Conservation (phyloP, 2,888 invertebrate species). For the Agrilus mali region DNA sequence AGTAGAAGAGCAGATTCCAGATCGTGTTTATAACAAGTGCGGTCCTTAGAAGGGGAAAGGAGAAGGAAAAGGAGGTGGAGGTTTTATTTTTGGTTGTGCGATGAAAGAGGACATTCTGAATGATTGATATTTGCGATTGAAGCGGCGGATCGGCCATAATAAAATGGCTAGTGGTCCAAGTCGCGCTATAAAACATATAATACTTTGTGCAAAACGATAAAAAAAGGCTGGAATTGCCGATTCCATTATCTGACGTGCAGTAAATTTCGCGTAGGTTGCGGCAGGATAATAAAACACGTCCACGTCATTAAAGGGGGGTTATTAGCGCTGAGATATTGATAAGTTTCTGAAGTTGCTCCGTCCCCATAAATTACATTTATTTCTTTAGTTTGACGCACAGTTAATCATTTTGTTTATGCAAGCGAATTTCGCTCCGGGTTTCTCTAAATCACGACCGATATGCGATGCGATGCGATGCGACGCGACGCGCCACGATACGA, state of each 20-base stretch:
- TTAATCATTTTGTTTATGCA: slow-evolving; percentile 36
- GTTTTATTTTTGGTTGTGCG: too few species aligned
- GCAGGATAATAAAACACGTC: slow-evolving; percentile 28
- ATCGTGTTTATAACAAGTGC: too few species aligned
- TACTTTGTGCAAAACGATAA: not conserved
- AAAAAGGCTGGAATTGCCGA: not conserved
- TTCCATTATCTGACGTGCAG: slow-evolving; percentile 7
- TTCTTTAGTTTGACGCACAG: slow-evolving; percentile 35
- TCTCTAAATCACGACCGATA: slow-evolving; percentile 30
- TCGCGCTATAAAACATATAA: too few species aligned
- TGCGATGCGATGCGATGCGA: slow-evolving; percentile 22
- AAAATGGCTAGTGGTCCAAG: too few species aligned
- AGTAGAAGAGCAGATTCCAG: too few species aligned
- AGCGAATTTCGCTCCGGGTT: slow-evolving; percentile 30
- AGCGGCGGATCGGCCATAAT: too few species aligned
- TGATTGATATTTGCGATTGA: too few species aligned
- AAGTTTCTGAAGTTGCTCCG: slow-evolving; percentile 33
- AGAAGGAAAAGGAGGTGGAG: too few species aligned
- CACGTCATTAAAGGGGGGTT: slow-evolving; percentile 33
- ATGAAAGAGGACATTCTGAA: too few species aligned
- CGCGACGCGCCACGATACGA: slow-evolving; percentile 17
- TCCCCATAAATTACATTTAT: slow-evolving; percentile 35
- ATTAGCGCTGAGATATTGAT: slow-evolving; percentile 36
- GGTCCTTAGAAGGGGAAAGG: too few species aligned
- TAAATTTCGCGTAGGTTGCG: slow-evolving; percentile 13